phyloP scores from a whole-genome alignment of 2,888 invertebrate species.

The Aromia moschata region DNA sequence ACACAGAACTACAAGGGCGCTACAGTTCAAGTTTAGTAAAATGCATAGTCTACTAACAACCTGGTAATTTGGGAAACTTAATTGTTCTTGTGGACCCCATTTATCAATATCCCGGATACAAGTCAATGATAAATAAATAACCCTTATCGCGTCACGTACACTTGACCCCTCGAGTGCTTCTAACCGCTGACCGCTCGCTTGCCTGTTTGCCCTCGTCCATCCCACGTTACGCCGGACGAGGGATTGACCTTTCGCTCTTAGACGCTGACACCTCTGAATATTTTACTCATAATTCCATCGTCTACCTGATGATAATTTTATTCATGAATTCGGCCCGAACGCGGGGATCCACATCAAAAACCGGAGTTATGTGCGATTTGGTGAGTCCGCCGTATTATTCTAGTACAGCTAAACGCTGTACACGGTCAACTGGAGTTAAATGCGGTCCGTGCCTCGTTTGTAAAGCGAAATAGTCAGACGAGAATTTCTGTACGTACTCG shows the following conservation, averaged over 20 bases:
- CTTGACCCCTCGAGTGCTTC: slow-evolving; percentile 23
- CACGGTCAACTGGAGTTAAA: background rate
- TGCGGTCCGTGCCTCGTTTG: background rate
- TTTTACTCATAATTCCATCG: slow-evolving; percentile 46
- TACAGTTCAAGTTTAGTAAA: too few species aligned
- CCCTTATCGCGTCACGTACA: background rate
- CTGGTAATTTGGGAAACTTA: too few species aligned
- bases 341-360: slow-evolving; percentile 28
- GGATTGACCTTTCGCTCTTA: slow-evolving; percentile 41
- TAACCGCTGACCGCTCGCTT: slow-evolving; percentile 25
- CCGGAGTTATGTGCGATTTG: slow-evolving; percentile 13
- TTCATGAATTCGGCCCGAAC: slow-evolving; percentile 35
- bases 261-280: slow-evolving; percentile 44
- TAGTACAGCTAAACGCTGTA: background rate
- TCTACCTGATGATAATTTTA: slow-evolving; percentile 39
- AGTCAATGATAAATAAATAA: too few species aligned
- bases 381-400: background rate
- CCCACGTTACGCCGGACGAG: slow-evolving; percentile 30
- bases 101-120: too few species aligned
- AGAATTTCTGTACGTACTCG: background rate
- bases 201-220: slow-evolving; percentile 24
- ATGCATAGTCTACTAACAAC: too few species aligned
- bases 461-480: background rate
- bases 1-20: too few species aligned
- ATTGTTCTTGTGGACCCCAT: too few species aligned